phyloP scores from a whole-genome alignment of 1,140 invertebrate genomes.

The Lepidotrigona ventralis region DNA sequence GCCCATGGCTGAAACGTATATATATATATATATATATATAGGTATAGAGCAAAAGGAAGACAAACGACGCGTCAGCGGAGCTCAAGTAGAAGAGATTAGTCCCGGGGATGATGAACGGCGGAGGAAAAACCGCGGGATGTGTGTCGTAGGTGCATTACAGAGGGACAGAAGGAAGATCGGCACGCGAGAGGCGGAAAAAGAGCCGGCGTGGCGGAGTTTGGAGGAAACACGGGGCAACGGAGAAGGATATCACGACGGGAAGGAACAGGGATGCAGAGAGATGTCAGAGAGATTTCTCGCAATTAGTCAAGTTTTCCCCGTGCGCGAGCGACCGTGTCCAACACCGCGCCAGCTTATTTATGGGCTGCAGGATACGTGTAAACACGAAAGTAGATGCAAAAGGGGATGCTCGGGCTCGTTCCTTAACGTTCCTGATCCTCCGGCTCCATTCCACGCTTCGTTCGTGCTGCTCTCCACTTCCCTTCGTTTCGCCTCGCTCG shows the following conservation, averaged over 20 bases:
- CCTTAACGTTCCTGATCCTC: slow-evolving; percentile 2
- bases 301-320: slow-evolving; percentile 69
- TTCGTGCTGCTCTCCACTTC: neutral
- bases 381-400: slow-evolving; percentile 60
- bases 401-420: slow-evolving; percentile 7
- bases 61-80: slow-evolving; percentile 63
- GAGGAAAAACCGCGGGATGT: slow-evolving; percentile 61
- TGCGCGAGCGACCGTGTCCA: slow-evolving; percentile 51
- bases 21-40: neutral
- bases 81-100: slow-evolving; percentile 72
- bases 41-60: slow-evolving; percentile 49
- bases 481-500: neutral
- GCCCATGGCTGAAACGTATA: neutral
- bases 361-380: slow-evolving; percentile 56
- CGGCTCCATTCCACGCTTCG: neutral
- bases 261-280: slow-evolving; percentile 59
- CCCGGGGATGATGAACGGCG: slow-evolving; percentile 62
- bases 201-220: neutral
- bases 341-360: slow-evolving; percentile 60
- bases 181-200: neutral
- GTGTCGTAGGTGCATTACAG: slow-evolving; percentile 54
- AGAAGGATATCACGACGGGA: slow-evolving; percentile 52
- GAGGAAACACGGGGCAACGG: slow-evolving; percentile 1
- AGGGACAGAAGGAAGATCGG: slow-evolving; percentile 28
- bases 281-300: slow-evolving; percentile 62